Base-by-base conservation (phyloP, 1,140 invertebrate genomes). In the Zophobas atratus region DNA sequence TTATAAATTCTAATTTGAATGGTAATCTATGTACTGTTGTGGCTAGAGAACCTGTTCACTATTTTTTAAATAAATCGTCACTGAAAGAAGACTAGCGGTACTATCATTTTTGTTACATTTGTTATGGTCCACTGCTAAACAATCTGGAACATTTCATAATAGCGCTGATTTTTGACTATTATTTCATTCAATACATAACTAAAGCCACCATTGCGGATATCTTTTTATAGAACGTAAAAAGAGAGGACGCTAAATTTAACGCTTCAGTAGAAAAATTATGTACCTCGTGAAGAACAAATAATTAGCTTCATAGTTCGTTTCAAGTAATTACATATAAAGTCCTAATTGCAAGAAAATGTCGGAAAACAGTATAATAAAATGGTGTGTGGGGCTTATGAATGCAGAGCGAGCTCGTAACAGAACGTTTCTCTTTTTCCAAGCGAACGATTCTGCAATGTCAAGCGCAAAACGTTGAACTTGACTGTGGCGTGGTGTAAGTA, bases 391-490 rank as follows among this genome's bases (percentile, higher is more conserved):
- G 60, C 33, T 67, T 33, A 20, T 43, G 60, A 41, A 46, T 35
- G 39, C 60, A 6, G 38, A 67, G 20, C 41, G 60, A 41, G 43
- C 38, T 43, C 39, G 60, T 43, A 43, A 67, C 43, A 67, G 35
- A 67, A 6, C 79, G 74, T 80, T 80, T 80, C 79, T 80, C 60
- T 67, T 67, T 78, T 78, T 77, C 76, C 79, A 57, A 53, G 70
- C 60, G 33, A 78, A 53, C 67, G 76, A 51, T 70, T 71, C 71
- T 70, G 79, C 79, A 80, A 80, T 80, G 79, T 80, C 79, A 80
- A 80, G 79, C 79, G 76, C 76, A 77, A 75, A 80, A 55, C 79
- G 79, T 80, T 80, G 79, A 80, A 80, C 79, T 80, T 80, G 77
- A 75, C 41, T 55, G 63, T 63, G 63, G 41, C 43, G 49, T 53